These are phyloP conservation scores for Aplochiton taeniatus DNA, from an alignment of 2,797 vertebrate genomes.

Conservation along the genomic window DNA sequence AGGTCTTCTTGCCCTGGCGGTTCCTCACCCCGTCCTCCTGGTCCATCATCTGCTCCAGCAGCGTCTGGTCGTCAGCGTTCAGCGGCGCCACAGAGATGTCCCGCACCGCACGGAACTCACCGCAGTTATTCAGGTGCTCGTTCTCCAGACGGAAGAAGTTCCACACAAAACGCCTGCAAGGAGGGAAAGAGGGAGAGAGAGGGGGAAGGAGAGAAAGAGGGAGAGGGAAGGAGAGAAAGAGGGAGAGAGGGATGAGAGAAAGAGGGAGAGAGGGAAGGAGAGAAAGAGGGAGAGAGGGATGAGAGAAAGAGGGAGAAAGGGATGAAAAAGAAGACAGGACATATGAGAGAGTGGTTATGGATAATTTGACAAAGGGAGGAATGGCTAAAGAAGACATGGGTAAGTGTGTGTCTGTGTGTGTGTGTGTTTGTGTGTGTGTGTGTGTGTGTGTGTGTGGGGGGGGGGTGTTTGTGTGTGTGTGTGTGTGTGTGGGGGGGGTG, in stretches of 20 bases:
- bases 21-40: slow-evolving; percentile 93
- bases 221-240: neutral
- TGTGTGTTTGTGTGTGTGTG: neutral
- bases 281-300: neutral
- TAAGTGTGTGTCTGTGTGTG: neutral
- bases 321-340: neutral
- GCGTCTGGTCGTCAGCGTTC: slow-evolving; percentile 94
- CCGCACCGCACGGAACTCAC: slow-evolving; percentile 93
- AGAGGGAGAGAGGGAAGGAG: neutral
- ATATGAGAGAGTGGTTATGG: too few species aligned
- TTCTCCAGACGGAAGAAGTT: slow-evolving; percentile 98
- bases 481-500: too few species aligned
- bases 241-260: neutral
- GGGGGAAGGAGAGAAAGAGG: neutral
- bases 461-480: too few species aligned
- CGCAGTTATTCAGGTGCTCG: slow-evolving; percentile 97
- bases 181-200: neutral
- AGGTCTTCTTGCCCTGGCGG: slow-evolving; percentile 89
- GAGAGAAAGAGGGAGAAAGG: neutral
- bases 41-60: slow-evolving; percentile 99
- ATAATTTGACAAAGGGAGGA: neutral
- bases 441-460: neutral
- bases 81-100: slow-evolving; percentile 97
- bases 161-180: slow-evolving; percentile 91
- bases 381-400: neutral